Percentiles rank a stretch among this genome's conserved stretches.
Evolutionary conservation across 2,888 invertebrate genomes (phyloP).

Genomic region (Bruchidius siliquastri): DNA sequence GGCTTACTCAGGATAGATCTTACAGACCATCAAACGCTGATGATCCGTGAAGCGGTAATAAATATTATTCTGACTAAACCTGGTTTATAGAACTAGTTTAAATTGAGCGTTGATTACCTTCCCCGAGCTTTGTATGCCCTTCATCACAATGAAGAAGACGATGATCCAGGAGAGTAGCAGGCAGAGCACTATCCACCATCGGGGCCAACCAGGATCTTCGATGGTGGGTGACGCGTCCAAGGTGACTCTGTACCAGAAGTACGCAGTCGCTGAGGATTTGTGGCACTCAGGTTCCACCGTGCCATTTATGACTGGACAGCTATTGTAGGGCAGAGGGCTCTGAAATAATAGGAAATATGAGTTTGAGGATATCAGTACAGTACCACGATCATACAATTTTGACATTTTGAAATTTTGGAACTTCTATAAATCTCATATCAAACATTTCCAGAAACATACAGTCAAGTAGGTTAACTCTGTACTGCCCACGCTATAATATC

Average conservation of each 20-base stretch:
- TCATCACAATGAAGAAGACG: slow-evolving; percentile 94
- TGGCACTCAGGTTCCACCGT: slow-evolving; percentile 71
- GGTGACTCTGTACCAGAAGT: slow-evolving; percentile 89
- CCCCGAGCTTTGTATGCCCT: slow-evolving; percentile 93
- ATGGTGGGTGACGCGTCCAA: slow-evolving; percentile 83
- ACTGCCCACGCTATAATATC: too few species aligned
- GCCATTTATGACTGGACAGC: slow-evolving; percentile 68
- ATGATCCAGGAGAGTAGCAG: slow-evolving; percentile 83
- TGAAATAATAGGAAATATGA: slow-evolving; percentile 39
- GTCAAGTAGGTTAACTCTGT: too few species aligned
- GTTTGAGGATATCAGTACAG: too few species aligned
- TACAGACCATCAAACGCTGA: too few species aligned
- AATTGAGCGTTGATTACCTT: slow-evolving; percentile 56
- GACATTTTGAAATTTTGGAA: too few species aligned
- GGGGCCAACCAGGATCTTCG: slow-evolving; percentile 76
- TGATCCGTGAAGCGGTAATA: too few species aligned
- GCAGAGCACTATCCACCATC: slow-evolving; percentile 91
- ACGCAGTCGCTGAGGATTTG: slow-evolving; percentile 81
- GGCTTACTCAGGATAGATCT: too few species aligned
- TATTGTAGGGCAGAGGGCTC: slow-evolving; percentile 80
- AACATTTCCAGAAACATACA: too few species aligned
- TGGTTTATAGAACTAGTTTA: too few species aligned
- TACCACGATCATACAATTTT: too few species aligned
- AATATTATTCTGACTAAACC: too few species aligned
- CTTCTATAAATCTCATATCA: too few species aligned